Evolutionary conservation across 2,888 invertebrate species (phyloP), one percentile per base, ranked within the genome.

Genomic region (Eristalis pertinax): DNA sequence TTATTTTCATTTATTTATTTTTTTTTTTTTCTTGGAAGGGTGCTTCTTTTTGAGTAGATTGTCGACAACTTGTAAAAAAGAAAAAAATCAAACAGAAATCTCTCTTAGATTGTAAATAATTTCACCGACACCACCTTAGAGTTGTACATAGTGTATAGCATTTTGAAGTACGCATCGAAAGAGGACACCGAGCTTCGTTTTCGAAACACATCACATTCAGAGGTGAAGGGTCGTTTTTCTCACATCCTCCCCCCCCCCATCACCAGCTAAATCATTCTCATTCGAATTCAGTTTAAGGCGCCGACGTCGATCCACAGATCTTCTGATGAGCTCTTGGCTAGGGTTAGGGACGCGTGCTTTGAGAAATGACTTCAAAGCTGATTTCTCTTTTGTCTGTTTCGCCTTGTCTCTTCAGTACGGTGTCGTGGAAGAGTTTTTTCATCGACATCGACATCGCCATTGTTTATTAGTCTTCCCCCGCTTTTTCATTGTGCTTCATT

Each of bases 21-120:
- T 4, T 38, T 38, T 13, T 26, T 13, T 60, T 10, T 32, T 26
- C n/a, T 29, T 29, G 78, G 78, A 72, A 82, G 67, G 86, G 86
- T 70, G 82, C 77, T 82, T 86, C 38, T 82, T 80, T 68, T n/a
- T 50, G 50, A n/a, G 43, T 83, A 58, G n/a, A 35, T 68, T 81
- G 11, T n/a, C n/a, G 29, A 29, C 5, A 2, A 29, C 41, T 56
- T 69, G 64, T 70, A n/a, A 26, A 26, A 26, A 1, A 26, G 26
- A 26, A 26, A 65, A 22, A 58, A 13, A 70, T 29, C 8, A 15
- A 50, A 50, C n/a, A 19, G 19, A 50, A 19, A 50, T 29, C 5
- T 41, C 19, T 70, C 38, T 26, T 24, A 15, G 15, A 72, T 11
- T 84, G 82, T 85, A 69, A 72, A 78, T 86, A 86, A 72, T 43